These are phyloP conservation scores for Papilio polyxenes DNA, from an alignment of 1,140 invertebrate genomes.

Conservation along the genomic window DNA sequence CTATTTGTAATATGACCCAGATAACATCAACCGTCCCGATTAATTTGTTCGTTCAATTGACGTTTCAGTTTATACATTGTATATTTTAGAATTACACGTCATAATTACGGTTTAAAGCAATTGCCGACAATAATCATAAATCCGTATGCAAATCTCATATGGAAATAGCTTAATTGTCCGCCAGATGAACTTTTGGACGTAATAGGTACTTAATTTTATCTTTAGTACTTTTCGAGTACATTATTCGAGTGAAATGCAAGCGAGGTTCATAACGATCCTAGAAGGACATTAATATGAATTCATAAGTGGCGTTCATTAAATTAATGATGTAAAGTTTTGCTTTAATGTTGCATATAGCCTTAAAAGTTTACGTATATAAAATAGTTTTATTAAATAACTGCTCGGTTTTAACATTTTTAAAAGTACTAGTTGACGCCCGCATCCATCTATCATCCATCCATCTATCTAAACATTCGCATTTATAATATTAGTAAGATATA, in stretches of 20 bases:
- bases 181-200: conserved; percentile 55
- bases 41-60: neutral
- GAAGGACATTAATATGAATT: conserved; percentile 34
- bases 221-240: conserved; percentile 34
- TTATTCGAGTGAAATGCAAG: conserved; percentile 1
- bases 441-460: too few species aligned
- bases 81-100: conserved; percentile 34
- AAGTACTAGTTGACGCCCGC: too few species aligned
- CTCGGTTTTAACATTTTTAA: neutral
- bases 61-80: neutral
- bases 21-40: conserved; percentile 2
- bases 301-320: conserved; percentile 26
- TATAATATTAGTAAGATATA: too few species aligned
- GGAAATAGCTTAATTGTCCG: conserved; percentile 64
- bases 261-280: conserved; percentile 32
- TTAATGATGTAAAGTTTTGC: conserved; percentile 24
- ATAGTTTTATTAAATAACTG: conserved; percentile 6
- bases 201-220: conserved; percentile 37
- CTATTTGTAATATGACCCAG: neutral
- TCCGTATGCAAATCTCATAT: conserved; percentile 72
- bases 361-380: neutral
- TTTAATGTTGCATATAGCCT: conserved; percentile 7
- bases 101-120: conserved; percentile 52
- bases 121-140: conserved; percentile 63
- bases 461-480: too few species aligned